Base-by-base conservation (phyloP, 2,113 vertebrate species). In the Sylvietta virens region DNA sequence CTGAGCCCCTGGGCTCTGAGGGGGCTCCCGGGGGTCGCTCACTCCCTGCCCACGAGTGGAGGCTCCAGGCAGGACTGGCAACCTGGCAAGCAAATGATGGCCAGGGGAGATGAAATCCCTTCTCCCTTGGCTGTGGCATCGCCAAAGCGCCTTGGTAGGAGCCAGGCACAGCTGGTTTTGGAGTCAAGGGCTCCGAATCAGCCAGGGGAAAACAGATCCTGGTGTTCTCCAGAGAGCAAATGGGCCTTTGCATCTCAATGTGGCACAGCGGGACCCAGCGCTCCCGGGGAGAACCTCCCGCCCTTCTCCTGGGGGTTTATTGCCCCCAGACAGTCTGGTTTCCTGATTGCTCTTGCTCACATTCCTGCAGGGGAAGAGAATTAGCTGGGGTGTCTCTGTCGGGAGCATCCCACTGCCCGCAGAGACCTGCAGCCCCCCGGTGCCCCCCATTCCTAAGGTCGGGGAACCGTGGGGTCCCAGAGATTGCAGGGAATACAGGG, bases 281-380 rank as follows among this genome's bases (percentile, higher is more conserved):
- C 61, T 51, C 4, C 1, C 7, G 95, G 82, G 92, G 69, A 67
- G 71, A 86, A 30, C 47, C 73, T 91, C 69, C 42, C 15, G 30
- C 94, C 88, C 85, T 89, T 93, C 92, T 97, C 85, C 54, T 18
- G 61, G 83, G 94, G 85, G 56, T 98, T 98, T 98, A 97, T 98
- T 97, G 97, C 97, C 93, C 88, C 91, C 79, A 95, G 95, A 97
- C 96, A 73, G 97, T 97, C 92, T 96, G 95, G 95, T 92, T 95
- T 97, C 92, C 96, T 97, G 97, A 98, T 97, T 97, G 97, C 93
- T 85, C 33, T 70, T 28, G 56, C 97, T 92, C 96, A 62, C 97
- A 95, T 97, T 97, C 95, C 96, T 91, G 50, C 62, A 93, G 95
- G 94, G 93, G 79, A 94, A 73, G 93, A 72, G 90, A 91, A 97